Evolutionary conservation across 2,797 vertebrate species (phyloP).

Genomic region (Argya squamiceps): DNA sequence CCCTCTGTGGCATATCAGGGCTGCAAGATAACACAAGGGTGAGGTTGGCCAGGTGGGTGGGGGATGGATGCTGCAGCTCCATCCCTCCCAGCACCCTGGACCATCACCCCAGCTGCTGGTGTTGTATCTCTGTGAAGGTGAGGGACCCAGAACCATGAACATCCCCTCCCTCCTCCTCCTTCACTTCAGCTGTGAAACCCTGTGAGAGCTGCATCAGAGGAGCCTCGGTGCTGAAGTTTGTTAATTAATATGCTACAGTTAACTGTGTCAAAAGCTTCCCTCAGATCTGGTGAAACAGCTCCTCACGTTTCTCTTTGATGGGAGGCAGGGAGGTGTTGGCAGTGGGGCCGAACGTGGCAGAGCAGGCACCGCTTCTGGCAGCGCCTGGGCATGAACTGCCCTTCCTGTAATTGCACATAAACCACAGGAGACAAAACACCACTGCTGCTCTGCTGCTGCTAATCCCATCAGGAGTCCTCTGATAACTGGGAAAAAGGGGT

Average conservation of each 20-base stretch:
- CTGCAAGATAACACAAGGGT: not conserved
- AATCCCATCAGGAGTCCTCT: not conserved
- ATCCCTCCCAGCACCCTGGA: not conserved
- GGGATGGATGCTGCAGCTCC: not conserved
- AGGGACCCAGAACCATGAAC: not conserved
- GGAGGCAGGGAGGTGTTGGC: not conserved
- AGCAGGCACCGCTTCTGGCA: not conserved
- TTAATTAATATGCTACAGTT: conserved; percentile 61
- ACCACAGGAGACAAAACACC: not conserved
- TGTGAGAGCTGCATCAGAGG: not conserved
- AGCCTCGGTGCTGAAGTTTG: not conserved
- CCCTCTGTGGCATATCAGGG: not conserved
- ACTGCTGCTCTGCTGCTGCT: not conserved
- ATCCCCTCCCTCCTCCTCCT: not conserved
- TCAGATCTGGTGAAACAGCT: conserved; percentile 27
- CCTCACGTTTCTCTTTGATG: conserved; percentile 10
- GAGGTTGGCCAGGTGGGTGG: not conserved
- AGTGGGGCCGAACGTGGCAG: fast-evolving
- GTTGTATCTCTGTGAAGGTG: not conserved
- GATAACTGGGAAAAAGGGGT: not conserved
- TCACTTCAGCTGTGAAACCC: conserved; percentile 4
- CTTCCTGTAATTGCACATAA: not conserved
- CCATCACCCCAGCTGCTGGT: fast-evolving
- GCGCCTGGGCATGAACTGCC: not conserved
- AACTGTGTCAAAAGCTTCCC: conserved; percentile 45